These are phyloP conservation scores for Sebastes paucispinis DNA, from an alignment of 2,797 vertebrate genomes.

Conservation along the genomic window DNA sequence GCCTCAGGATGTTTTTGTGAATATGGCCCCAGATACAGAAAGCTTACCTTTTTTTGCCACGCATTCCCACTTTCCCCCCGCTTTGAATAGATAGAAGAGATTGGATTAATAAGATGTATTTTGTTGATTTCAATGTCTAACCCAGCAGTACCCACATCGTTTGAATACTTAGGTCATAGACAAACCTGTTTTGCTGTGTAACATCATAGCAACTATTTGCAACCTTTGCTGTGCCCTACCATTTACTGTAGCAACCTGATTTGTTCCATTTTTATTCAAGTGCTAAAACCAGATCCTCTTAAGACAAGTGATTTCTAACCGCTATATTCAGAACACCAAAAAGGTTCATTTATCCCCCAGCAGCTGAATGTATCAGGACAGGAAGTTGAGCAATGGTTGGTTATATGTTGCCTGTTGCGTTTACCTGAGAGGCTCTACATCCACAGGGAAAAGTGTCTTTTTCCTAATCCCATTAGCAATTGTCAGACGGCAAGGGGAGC, in stretches of 20 bases:
- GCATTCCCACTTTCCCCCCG: background rate
- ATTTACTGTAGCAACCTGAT: background rate
- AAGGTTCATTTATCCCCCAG: background rate
- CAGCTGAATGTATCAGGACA: background rate
- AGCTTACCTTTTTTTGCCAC: background rate
- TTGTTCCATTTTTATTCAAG: background rate
- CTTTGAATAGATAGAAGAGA: background rate
- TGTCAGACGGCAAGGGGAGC: constrained; percentile 25
- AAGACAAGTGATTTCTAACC: background rate
- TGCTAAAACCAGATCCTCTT: background rate
- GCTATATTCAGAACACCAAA: background rate
- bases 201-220: background rate
- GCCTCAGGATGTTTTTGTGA: background rate
- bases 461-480: constrained; percentile 33
- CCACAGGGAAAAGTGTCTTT: constrained; percentile 4
- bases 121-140: background rate
- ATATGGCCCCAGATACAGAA: background rate
- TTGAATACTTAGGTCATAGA: background rate
- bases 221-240: no score
- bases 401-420: background rate
- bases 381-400: background rate
- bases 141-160: background rate
- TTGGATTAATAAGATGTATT: background rate
- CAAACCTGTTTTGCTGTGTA: background rate
- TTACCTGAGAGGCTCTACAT: constrained; percentile 1